These are phyloP conservation scores for Mastomys coucha DNA, from an alignment of 2,113 vertebrate genomes.

Conservation along the genomic window DNA sequence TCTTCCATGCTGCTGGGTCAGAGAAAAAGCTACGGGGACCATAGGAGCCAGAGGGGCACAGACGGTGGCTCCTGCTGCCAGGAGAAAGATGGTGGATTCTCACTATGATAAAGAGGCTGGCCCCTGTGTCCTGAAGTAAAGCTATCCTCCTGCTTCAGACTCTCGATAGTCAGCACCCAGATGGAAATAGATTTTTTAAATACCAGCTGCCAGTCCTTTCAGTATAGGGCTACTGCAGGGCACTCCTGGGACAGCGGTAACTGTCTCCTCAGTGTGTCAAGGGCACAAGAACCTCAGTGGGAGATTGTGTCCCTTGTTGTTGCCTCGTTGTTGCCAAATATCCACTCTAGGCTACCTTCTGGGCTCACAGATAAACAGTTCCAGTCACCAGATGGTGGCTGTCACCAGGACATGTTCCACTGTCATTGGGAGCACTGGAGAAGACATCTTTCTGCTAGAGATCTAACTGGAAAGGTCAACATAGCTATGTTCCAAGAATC, in stretches of 20 bases:
- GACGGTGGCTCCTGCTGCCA: not conserved
- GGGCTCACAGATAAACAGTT: not conserved
- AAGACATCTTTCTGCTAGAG: not conserved
- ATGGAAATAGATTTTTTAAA: not conserved
- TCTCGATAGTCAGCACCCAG: too few species aligned
- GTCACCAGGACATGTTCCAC: fast-evolving
- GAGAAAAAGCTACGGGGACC: not conserved
- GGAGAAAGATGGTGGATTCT: not conserved
- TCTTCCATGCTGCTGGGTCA: not conserved
- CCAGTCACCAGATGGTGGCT: fast-evolving
- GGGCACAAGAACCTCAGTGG: not conserved
- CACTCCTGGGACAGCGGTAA: not conserved
- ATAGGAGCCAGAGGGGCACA: not conserved
- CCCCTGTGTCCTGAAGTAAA: not conserved
- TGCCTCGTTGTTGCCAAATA: not conserved
- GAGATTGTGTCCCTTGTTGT: not conserved
- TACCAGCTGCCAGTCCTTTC: not conserved
- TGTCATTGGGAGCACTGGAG: not conserved
- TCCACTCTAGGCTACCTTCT: not conserved
- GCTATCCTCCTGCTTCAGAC: not conserved
- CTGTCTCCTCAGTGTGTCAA: too few species aligned
- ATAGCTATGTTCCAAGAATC: not conserved
- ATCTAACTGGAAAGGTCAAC: not conserved
- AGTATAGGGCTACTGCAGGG: not conserved
- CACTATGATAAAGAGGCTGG: not conserved